These are phyloP conservation scores for Agapetus fuscipes DNA, from an alignment of 2,888 invertebrate species.

Conservation along the genomic window DNA sequence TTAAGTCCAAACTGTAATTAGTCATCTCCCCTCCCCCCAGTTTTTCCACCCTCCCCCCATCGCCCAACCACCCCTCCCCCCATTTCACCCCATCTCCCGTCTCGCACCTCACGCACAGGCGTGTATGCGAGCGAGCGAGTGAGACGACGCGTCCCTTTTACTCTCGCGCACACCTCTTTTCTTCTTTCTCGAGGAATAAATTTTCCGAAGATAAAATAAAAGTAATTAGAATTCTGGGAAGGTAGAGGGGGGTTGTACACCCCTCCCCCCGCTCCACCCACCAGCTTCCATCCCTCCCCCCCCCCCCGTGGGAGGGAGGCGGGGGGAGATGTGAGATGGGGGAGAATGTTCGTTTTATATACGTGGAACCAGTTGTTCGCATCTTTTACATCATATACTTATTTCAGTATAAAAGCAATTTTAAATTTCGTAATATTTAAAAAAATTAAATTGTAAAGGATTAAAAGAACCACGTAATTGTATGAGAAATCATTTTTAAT, in stretches of 20 bases:
- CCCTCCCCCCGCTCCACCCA: slow-evolving; percentile 4
- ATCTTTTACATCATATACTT: not conserved
- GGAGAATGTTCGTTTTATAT: too few species aligned
- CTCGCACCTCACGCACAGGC: too few species aligned
- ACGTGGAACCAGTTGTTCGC: too few species aligned
- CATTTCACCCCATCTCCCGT: too few species aligned
- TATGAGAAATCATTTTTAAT: too few species aligned
- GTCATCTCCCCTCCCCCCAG: slow-evolving; percentile 17
- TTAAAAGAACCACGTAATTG: too few species aligned
- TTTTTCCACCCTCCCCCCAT: too few species aligned
- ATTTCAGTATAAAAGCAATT: not conserved
- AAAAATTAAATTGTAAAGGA: too few species aligned
- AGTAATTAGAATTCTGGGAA: slow-evolving; percentile 22
- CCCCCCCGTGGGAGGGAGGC: too few species aligned
- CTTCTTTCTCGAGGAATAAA: slow-evolving; percentile 21
- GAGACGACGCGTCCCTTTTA: slow-evolving; percentile 18
- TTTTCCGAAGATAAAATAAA: slow-evolving; percentile 23
- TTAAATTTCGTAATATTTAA: too few species aligned
- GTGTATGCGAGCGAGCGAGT: slow-evolving; percentile 1
- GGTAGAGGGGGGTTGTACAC: slow-evolving; percentile 16
- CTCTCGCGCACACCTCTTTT: slow-evolving; percentile 21
- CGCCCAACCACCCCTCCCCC: too few species aligned
- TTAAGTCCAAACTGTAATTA: slow-evolving; percentile 22
- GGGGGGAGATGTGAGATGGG: too few species aligned
- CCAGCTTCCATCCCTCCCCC: not conserved